phyloP scores from a whole-genome alignment of 2,888 invertebrate species.

The Parochlus steinenii region DNA sequence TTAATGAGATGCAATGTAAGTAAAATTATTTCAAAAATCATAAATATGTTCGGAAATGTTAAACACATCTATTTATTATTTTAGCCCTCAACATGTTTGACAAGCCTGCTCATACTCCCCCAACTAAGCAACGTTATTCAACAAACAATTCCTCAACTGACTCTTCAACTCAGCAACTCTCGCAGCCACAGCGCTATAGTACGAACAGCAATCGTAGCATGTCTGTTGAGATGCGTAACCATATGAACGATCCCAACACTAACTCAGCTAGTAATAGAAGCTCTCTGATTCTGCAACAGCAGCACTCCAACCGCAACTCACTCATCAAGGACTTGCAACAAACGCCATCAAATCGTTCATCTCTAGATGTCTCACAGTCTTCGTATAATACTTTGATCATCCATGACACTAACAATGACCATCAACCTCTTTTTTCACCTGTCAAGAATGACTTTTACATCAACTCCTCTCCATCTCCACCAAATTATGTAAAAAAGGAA shows the following conservation, averaged over 20 bases:
- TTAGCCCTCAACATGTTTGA: slow-evolving; percentile 11
- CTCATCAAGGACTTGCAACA: slow-evolving; percentile 49
- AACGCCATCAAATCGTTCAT: slow-evolving; percentile 42
- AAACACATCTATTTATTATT: too few relatives aligned
- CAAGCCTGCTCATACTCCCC: slow-evolving; percentile 5
- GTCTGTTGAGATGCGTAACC: slow-evolving; percentile 12
- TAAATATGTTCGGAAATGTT: neutral
- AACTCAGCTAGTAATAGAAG: slow-evolving; percentile 7
- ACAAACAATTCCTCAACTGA: neutral
- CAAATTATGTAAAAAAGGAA: slow-evolving; percentile 11
- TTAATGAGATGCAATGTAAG: slow-evolving; percentile 16
- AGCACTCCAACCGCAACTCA: slow-evolving; percentile 18
- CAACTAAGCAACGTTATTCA: neutral
- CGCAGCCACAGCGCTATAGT: neutral
- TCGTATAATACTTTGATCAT: slow-evolving; percentile 74
- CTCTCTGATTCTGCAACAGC: slow-evolving; percentile 13
- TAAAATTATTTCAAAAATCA: neutral
- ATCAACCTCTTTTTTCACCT: slow-evolving; percentile 5
- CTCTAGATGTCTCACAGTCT: slow-evolving; percentile 56
- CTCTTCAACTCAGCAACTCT: neutral
- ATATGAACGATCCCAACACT: too few relatives aligned
- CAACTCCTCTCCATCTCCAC: slow-evolving; percentile 11
- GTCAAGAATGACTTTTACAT: slow-evolving; percentile 9
- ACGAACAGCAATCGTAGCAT: slow-evolving; percentile 16
- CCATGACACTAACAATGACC: slow-evolving; percentile 36